Base-by-base conservation (phyloP, 2,113 vertebrate genomes). In the Pseudopodoces humilis region DNA sequence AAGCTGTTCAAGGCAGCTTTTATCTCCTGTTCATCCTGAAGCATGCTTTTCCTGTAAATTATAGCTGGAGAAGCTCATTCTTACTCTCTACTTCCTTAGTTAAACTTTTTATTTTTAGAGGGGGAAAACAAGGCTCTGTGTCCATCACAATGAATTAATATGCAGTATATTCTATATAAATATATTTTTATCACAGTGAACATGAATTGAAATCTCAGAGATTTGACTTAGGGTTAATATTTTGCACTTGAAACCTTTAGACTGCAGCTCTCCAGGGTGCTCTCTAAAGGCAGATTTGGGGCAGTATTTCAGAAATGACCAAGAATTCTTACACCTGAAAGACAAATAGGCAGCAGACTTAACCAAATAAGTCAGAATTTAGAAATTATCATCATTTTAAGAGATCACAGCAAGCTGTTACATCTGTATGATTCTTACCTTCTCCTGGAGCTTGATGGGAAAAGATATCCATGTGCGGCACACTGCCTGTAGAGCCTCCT, bases 401-500 rank as follows among this genome's bases (percentile, higher is more conserved):
- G n/a, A 80, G 8, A 44, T 16, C 39, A 55, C 18, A 79, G 21
- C 10, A 77, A 75, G 31, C 3, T 80, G 19, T 47, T 68, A 22
- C 0, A 2, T 41, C 6, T 70, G 74, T 52, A 31, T 28, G 8
- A 21, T 47, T 62, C 55, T 87, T 76, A 53, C 21, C 13, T 55
- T 49, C 23, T 64, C 50, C 64, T 33, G 24, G 5, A 11, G 1
- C 44, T 63, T 83, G 55, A 47, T 20, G 44, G 30, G 43, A 74
- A 90, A 82, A 52, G 9, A 49, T 58, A 27, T 46, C 25, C 0
- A 2, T 0, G 0, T 15, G 4, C 19, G 17, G 3, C 30, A 25
- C 6, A 0, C 12, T 56, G 14, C 13, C 25, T 63, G 30, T 17
- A 75, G 46, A 81, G 9, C 28, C 37, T 56, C 0, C 0, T 13